Conservation (phyloP, 2,888 invertebrate genomes). For the Diachrysia chrysitis region DNA sequence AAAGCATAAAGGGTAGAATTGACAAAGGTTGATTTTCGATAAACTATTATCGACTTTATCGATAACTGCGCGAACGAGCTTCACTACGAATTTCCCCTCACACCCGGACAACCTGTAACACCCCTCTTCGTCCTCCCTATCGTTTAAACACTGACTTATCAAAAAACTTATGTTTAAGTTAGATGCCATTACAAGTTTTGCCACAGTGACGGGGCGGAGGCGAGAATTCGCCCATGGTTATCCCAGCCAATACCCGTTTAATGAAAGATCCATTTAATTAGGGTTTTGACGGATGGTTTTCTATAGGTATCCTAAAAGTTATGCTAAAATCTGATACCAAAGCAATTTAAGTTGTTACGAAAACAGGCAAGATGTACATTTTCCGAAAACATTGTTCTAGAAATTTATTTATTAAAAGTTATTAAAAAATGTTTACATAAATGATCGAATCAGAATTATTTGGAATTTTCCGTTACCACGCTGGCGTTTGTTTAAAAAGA, state of each 20-base stretch:
- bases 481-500: no score
- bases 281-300: slow-evolving; percentile 55
- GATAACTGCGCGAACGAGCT: slow-evolving; percentile 53
- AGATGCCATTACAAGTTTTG: slow-evolving; percentile 81
- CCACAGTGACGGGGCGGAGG: slow-evolving; percentile 66
- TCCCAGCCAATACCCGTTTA: slow-evolving; percentile 51
- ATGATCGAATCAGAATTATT: slow-evolving; percentile 25
- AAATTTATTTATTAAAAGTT: slow-evolving; percentile 37
- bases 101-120: slow-evolving; percentile 83
- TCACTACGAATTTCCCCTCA: slow-evolving; percentile 76
- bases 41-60: slow-evolving; percentile 49
- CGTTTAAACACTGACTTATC: slow-evolving; percentile 89
- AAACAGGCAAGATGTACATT: slow-evolving; percentile 61
- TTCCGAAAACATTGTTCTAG: slow-evolving; percentile 47
- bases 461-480: slow-evolving; percentile 22
- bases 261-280: slow-evolving; percentile 60
- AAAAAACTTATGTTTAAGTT: slow-evolving; percentile 88
- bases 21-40: slow-evolving; percentile 8
- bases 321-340: slow-evolving; percentile 64
- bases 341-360: slow-evolving; percentile 62
- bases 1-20: not conserved
- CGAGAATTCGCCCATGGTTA: slow-evolving; percentile 55
- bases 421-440: slow-evolving; percentile 39
- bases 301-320: slow-evolving; percentile 59
- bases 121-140: slow-evolving; percentile 79